Percentiles rank a stretch among this genome's conserved stretches.
Conservation (phyloP, 1,140 invertebrate species). For the Reticulitermes speratus region DNA sequence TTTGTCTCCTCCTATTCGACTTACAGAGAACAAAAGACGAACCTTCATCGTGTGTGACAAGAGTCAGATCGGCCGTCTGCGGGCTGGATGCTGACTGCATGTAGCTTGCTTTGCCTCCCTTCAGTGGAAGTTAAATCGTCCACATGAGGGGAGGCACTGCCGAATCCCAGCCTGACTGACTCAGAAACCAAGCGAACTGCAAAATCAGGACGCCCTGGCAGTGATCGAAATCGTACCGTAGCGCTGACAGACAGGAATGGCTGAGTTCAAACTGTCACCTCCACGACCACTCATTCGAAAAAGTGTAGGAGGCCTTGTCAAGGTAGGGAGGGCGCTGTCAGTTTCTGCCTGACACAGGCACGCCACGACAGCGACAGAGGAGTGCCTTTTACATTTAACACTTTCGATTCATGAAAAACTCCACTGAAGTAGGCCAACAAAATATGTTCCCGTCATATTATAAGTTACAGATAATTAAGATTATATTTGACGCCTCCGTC, state of each 20-base stretch:
- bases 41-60: background rate
- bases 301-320: background rate
- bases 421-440: background rate
- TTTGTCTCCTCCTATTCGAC: background rate
- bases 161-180: background rate
- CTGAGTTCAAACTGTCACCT: slow-evolving; percentile 1
- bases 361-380: background rate
- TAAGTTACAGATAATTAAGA: too few species aligned
- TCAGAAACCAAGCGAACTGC: slow-evolving; percentile 17
- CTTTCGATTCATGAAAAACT: background rate
- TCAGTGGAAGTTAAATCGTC: background rate
- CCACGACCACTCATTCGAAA: background rate
- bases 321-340: background rate
- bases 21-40: background rate
- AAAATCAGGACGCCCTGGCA: background rate
- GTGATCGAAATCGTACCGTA: background rate
- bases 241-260: background rate
- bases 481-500: too few species aligned
- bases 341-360: background rate
- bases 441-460: background rate
- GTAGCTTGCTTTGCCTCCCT: too few species aligned
- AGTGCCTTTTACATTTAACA: background rate
- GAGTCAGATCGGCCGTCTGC: background rate
- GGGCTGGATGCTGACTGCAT: too few species aligned
- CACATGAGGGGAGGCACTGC: background rate